Evolutionary conservation across 2,797 vertebrate species (phyloP), one percentile per base, ranked within the genome.

Genomic region (Argya squamiceps): DNA sequence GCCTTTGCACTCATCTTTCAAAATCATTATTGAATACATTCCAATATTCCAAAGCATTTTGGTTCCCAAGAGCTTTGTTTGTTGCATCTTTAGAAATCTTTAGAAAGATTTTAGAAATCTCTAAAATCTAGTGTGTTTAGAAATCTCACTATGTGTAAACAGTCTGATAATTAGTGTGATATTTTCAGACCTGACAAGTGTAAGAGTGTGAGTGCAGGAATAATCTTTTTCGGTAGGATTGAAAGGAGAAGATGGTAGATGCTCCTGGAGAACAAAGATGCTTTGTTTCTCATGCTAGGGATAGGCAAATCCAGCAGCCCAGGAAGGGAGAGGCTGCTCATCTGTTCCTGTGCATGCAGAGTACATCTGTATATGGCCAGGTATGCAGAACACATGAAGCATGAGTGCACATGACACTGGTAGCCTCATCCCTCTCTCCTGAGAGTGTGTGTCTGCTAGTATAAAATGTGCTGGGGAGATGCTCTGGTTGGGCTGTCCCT

Each of bases 391-490:
- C 12, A 24, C 7, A 19, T 0, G 0, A 27, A 49, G 36, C 22
- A 29, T 6, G 4, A 30, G 22, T 11, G 6, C 1, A 3, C 41
- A 11, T 14, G 55, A 0, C 26, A 21, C 20, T 6, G 10, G 29
- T 20, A 41, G 34, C 7, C 13, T 67, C 11, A 17, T 62, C 12
- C 9, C 0, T 5, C 49, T 65, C 5, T 16, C 32, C 30, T 41
- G 63, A 50, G 36, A 32, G 6, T 5, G 29, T 26, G 43, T 46
- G 13, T 65, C n/a, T 5, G 0, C 41, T 65, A 8, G 2, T 34
- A 23, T 18, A 62, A n/a, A 70, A 30, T 0, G 0, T 41, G 12
- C 10, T 62, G 20, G 17, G 5, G 16, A 24, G 2, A 1, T 79
- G n/a, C 8, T 30, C 44, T 76, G 47, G 26, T 53, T 2, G 20